Evolutionary conservation across 2,797 vertebrate genomes (phyloP).

Genomic region (Naso thynnoides): DNA sequence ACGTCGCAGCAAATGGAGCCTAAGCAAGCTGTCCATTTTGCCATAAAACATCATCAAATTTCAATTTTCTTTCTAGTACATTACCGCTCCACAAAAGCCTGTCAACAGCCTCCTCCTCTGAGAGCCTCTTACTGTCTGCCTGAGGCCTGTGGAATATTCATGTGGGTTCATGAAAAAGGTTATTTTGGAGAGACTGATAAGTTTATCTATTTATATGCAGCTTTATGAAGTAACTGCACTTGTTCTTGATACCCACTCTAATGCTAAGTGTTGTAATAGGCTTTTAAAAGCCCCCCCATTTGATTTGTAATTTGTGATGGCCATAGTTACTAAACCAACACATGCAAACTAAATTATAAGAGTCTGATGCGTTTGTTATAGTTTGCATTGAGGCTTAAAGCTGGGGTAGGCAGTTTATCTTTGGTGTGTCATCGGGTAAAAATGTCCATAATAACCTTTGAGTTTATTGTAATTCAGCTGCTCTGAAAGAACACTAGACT

Average conservation of each 20-base stretch:
- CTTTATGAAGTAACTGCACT: neutral
- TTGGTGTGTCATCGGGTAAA: too few relatives aligned
- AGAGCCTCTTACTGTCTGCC: slow-evolving; percentile 6
- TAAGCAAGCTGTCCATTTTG: neutral
- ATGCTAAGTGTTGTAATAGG: neutral
- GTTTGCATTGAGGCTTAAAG: too few relatives aligned
- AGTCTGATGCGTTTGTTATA: too few relatives aligned
- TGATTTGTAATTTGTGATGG: neutral
- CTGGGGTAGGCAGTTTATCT: too few relatives aligned
- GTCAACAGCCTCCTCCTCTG: slow-evolving; percentile 15
- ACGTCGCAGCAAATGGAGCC: neutral
- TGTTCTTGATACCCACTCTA: neutral
- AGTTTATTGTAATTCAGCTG: too few relatives aligned
- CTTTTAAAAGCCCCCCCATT: neutral
- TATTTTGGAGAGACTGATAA: neutral
- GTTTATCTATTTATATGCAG: too few relatives aligned
- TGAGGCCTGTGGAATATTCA: neutral
- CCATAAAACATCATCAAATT: slow-evolving; percentile 25
- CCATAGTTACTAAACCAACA: neutral
- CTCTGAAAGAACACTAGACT: too few relatives aligned
- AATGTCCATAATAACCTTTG: too few relatives aligned
- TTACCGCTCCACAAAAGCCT: slow-evolving; percentile 9
- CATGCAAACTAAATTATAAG: too few relatives aligned
- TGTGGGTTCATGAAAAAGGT: neutral
- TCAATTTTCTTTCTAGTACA: slow-evolving; percentile 34